Percentiles rank a stretch among this genome's conserved stretches.
Conservation (phyloP, 53 echinoderm and acorn worm genomes). For the Luidia sarsii region DNA sequence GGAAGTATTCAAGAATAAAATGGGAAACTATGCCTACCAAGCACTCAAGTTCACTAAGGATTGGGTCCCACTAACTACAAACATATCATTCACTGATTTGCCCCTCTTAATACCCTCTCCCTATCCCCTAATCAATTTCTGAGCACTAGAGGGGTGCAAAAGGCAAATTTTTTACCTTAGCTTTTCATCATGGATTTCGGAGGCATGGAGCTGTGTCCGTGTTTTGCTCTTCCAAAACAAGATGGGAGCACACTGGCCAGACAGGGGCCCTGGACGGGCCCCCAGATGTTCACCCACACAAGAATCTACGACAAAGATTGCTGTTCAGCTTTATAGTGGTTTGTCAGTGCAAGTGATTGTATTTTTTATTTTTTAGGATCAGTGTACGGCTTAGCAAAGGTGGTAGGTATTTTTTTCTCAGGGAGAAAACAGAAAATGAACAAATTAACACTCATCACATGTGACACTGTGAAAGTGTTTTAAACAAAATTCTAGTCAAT, state of each 20-base stretch:
- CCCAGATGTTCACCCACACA: conserved; percentile 4
- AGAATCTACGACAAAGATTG: conserved; percentile 31
- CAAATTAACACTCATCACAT: background rate
- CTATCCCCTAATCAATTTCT: no score
- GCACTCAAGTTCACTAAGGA: no score
- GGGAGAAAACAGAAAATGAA: background rate
- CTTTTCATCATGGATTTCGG: background rate
- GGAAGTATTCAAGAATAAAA: no score
- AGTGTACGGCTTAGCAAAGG: conserved; percentile 3
- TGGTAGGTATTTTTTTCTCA: conserved; percentile 46
- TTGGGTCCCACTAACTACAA: no score
- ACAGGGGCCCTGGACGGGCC: background rate
- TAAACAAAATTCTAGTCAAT: no score
- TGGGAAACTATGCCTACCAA: no score
- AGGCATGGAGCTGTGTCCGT: background rate
- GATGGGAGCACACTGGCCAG: conserved; percentile 12
- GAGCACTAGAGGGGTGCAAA: no score
- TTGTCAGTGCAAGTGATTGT: conserved; percentile 34
- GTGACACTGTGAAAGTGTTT: background rate
- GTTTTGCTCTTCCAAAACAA: background rate
- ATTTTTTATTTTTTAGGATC: conserved; percentile 24
- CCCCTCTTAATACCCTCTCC: no score
- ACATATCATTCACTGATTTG: no score
- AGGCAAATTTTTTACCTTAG: conserved; percentile 3
- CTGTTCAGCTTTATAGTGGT: conserved; percentile 52